Conservation (phyloP, 1,140 invertebrate genomes). For the Drosophila setifemur region DNA sequence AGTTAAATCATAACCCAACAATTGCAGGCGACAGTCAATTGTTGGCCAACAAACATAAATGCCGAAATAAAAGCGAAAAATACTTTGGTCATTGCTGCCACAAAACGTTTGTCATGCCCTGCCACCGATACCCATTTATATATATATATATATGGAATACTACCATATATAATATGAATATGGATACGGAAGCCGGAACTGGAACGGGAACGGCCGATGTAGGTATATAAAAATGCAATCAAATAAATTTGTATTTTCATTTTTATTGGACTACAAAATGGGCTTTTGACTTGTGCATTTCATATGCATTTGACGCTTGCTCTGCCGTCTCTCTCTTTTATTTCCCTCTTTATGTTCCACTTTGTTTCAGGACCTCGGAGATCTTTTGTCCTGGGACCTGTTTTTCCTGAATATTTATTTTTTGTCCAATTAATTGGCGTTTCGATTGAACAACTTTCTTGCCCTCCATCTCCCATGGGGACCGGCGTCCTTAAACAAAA, state of each 20-base stretch:
- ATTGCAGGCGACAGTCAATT: slow-evolving; percentile 53
- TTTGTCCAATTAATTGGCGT: slow-evolving; percentile 35
- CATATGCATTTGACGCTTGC: slow-evolving; percentile 37
- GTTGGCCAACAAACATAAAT: slow-evolving; percentile 14
- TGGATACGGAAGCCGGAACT: background rate
- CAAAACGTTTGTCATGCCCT: slow-evolving; percentile 42
- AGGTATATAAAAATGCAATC: slow-evolving; percentile 40
- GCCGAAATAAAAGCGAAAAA: slow-evolving; percentile 28
- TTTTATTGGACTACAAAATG: slow-evolving; percentile 48
- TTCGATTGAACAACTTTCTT: slow-evolving; percentile 6
- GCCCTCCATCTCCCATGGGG: background rate
- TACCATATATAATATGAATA: slow-evolving; percentile 4
- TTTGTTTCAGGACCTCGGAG: slow-evolving; percentile 1
- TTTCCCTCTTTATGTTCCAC: slow-evolving; percentile 21
- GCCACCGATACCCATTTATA: slow-evolving; percentile 17
- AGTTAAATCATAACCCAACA: slow-evolving; percentile 52
- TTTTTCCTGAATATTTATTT: slow-evolving; percentile 25
- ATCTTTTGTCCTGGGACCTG: slow-evolving; percentile 11
- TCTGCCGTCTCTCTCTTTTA: slow-evolving; percentile 39
- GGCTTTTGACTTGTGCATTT: slow-evolving; percentile 62
- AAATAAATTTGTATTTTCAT: slow-evolving; percentile 61
- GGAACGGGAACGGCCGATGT: too few relatives aligned
- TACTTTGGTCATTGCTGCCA: slow-evolving; percentile 19
- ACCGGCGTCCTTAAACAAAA: background rate
- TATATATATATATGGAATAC: slow-evolving; percentile 5